Evolutionary conservation across 2,113 vertebrate genomes (phyloP).

Genomic region (Cyprinus carpio): DNA sequence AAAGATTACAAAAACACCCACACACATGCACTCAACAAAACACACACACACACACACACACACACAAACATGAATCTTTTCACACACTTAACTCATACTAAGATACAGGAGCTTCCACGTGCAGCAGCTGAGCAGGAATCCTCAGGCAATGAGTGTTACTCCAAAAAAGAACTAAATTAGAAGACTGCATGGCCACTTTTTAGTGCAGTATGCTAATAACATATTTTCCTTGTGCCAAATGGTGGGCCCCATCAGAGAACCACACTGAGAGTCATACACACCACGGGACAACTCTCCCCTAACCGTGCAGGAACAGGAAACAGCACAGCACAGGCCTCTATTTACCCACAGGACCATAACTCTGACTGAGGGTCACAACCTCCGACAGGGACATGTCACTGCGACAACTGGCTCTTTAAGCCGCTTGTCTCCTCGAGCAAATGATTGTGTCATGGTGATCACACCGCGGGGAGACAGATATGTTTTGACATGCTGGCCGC

Average conservation of each 20-base stretch:
- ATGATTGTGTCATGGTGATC: slow-evolving; percentile 46
- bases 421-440: slow-evolving; percentile 49
- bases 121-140: not conserved
- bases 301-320: not conserved
- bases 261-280: not conserved
- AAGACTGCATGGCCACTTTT: not conserved
- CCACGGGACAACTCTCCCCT: not conserved
- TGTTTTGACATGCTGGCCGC: slow-evolving; percentile 52
- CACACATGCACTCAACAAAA: not conserved
- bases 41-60: too few relatives aligned
- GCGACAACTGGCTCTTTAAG: slow-evolving; percentile 50
- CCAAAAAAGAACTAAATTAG: not conserved
- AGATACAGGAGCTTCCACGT: not conserved
- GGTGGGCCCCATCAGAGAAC: not conserved
- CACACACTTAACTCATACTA: not conserved
- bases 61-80: not conserved
- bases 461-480: slow-evolving; percentile 44
- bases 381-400: slow-evolving; percentile 17
- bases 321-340: not conserved
- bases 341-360: slow-evolving; percentile 34
- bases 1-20: slow-evolving; percentile 7
- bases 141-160: not conserved
- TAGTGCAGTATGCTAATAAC: not conserved
- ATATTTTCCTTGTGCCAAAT: not conserved
- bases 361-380: slow-evolving; percentile 37